Base-by-base conservation (phyloP, 2,888 invertebrate species). In the Fissipunctia ypsillon region DNA sequence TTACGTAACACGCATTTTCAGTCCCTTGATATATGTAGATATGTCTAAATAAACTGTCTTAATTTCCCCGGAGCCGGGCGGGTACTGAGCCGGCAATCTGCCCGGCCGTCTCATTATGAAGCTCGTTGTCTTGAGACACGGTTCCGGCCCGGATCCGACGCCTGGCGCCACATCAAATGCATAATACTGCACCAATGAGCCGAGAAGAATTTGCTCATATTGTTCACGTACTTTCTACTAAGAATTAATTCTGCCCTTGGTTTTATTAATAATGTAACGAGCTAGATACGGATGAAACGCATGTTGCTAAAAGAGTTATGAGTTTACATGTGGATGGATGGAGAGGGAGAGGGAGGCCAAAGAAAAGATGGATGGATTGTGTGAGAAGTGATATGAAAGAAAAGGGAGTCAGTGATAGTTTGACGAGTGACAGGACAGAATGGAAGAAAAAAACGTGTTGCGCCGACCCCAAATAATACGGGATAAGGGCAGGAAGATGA, bases 11-110 rank as follows among this genome's bases (percentile, higher is more conserved):
- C 76, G 76, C 76, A 81, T 84, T 79, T 85, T 86, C 77, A 69
- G 80, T 88, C 65, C 78, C 88, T 88, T 88, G 88, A 88, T 87
- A 84, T 88, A 90, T 89, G 87, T 85, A 78, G 82, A 68, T 81
- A 84, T 88, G 85, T 91, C 88, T 90, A 90, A 91, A 93, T 91
- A 93, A 92, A 92, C 90, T 88, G 88, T 90, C 91, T 91, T 93
- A 93, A 94, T 94, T 94, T 94, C 93, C 94, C 94, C 76, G 67
- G 93, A 92, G 94, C 87, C 88, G 76, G 80, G 87, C 77, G 84
- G 80, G 83, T 84, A 87, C 88, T 88, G 89, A 76, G 85, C 86
- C 87, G 83, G 90, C 91, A 91, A 91, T 93, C 93, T 90, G 90
- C 89, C 83, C 84, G 84, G 87, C 86, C 87, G 89, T 89, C 91